A percentile compares a stretch with the other conserved stretches of the same genome.
These are phyloP conservation scores for Folsomia candida DNA, from an alignment of 2,888 invertebrate species.

Conservation along the genomic window DNA sequence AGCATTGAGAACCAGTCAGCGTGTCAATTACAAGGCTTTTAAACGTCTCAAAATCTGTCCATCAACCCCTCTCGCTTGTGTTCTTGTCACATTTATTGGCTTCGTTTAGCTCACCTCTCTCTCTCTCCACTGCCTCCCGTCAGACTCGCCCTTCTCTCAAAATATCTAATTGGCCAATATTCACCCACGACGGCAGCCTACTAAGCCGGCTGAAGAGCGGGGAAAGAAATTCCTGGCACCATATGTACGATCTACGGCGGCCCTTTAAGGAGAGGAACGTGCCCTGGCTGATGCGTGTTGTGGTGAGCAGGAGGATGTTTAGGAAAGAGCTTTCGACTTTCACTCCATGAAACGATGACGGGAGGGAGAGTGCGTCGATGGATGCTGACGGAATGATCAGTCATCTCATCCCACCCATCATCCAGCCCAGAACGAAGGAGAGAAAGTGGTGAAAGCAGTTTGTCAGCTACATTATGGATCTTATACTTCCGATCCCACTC, in stretches of 20 bases:
- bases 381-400: too few relatives aligned
- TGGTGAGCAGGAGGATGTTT: neutral
- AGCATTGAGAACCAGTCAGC: neutral
- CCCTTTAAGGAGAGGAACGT: neutral
- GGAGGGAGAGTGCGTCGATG: too few relatives aligned
- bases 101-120: neutral
- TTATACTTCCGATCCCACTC: too few relatives aligned
- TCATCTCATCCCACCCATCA: too few relatives aligned
- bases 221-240: too few relatives aligned
- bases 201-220: too few relatives aligned
- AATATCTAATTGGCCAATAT: neutral
- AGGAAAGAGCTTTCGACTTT: neutral
- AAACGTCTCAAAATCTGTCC: neutral
- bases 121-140: neutral
- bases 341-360: too few relatives aligned
- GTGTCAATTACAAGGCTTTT: neutral
- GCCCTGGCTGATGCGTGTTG: neutral
- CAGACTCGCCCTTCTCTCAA: too few relatives aligned
- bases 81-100: neutral
- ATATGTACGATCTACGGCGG: too few relatives aligned
- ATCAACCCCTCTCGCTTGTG: neutral
- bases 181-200: too few relatives aligned
- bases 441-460: neutral
- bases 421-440: neutral
- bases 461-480: too few relatives aligned